phyloP scores from a whole-genome alignment of 2,797 vertebrate genomes.

The Chaetodon trifasciatus region DNA sequence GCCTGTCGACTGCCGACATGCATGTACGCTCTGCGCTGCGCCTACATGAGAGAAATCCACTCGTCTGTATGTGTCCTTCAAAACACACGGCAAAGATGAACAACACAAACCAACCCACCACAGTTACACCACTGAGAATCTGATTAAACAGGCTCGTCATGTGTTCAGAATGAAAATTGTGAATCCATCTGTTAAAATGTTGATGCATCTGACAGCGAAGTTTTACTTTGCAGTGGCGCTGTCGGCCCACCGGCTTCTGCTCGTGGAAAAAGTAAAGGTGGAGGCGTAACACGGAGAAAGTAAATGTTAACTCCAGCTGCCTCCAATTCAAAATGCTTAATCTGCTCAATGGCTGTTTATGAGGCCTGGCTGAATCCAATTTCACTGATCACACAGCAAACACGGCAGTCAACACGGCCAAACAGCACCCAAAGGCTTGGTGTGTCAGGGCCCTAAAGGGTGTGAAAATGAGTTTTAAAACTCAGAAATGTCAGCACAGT shows the following conservation, averaged over 20 bases:
- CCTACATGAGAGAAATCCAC: background rate
- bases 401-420: background rate
- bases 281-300: background rate
- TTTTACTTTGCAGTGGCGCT: background rate
- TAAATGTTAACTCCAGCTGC: background rate
- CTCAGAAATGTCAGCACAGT: slow-evolving; percentile 11
- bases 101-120: background rate
- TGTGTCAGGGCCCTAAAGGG: background rate
- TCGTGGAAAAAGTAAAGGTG: background rate
- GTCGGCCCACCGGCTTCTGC: background rate
- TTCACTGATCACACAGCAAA: background rate
- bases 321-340: background rate
- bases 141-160: background rate
- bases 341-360: background rate
- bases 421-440: background rate
- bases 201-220: background rate
- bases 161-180: background rate
- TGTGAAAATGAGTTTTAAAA: slow-evolving; percentile 15
- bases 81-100: background rate
- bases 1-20: background rate
- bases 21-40: background rate
- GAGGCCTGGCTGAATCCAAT: background rate
- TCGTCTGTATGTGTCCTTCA: background rate
- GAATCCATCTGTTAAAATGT: background rate
- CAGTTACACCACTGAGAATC: background rate